Evolutionary conservation across 2,888 invertebrate species (phyloP), one percentile per base, ranked within the genome.

Genomic region (Serripes groenlandicus): DNA sequence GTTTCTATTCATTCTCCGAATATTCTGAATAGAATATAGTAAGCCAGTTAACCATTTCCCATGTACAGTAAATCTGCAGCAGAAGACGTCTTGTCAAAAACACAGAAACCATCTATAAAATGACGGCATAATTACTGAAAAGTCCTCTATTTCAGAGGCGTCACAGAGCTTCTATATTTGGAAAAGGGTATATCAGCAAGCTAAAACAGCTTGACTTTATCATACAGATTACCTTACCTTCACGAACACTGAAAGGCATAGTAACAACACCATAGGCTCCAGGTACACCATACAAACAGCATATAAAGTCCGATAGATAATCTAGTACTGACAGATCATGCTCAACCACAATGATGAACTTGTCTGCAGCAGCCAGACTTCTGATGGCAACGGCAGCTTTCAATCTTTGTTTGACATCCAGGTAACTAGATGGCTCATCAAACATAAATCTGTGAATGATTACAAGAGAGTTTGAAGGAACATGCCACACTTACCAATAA

Each of bases 201-300:
- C n/a, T n/a, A n/a, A n/a, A n/a, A n/a, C n/a, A n/a, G n/a, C n/a
- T n/a, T n/a, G n/a, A n/a, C n/a, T n/a, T n/a, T n/a, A n/a, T n/a
- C n/a, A n/a, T n/a, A n/a, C n/a, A n/a, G n/a, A n/a, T n/a, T n/a
- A n/a, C n/a, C n/a, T 81, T 95, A 96, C 99, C 99, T 97, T 99
- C 99, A 91, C 99, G 96, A 9, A 99, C 99, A 32, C 99, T 99
- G 96, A 99, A 99, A 72, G 99, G 99, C 98, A 99, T 98, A 95
- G 99, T 99, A 82, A 99, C 99, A 75, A 99, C 99, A 90, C 99
- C 99, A 95, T 99, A 99, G 91, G 98, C 99, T 92, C 99, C 99
- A 83, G 99, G 99, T 73, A 99, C 97, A 77, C 99, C 99, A 95
- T 99, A 99, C 75, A 99, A 95, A 94, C 98, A 98, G 95, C 99